Base-by-base conservation (phyloP, 2,113 vertebrate genomes). In the Erythrolamprus reginae region DNA sequence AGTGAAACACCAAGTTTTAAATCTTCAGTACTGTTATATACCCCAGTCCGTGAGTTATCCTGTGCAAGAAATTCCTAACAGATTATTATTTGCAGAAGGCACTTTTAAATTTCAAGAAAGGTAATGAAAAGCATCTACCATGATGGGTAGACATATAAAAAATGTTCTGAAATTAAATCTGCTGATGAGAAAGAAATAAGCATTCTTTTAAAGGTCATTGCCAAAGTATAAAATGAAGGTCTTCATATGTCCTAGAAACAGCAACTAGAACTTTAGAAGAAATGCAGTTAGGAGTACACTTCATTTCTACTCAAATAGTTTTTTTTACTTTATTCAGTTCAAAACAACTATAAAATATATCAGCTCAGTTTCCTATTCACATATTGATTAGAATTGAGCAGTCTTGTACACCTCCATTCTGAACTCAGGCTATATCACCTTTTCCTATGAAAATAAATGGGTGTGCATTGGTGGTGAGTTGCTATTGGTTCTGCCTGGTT, bases 151-250 rank as follows among this genome's bases (percentile, higher is more conserved):
- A 92, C 92, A 61, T 52, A 77, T 21, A 33, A 77, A 77, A 77
- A 93, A 84, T 91, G 90, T 70, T 90, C 91, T 88, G 28, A 61
- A 90, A 95, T 92, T 86, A 38, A 65, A 95, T 96, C 70, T 95
- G 38, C 82, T 92, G 77, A 82, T 87, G 94, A 86, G 92, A 61
- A 42, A 61, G 92, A 93, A 95, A 92, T 86, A 91, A 53, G 61
- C 51, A 84, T 65, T 95, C 19, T 92, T 61, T 95, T 61, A n/a
- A 87, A 91, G 26, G 33, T 88, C 86, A 23, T 5, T 93, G 84
- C 10, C n/a, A 42, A 90, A 86, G 21, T 58, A 91, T 65, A 58
- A 88, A 90, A 90, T 12, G 0, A 82, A 93, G 91, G 83, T 87
- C 13, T 7, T 89, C 53, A 83, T 10, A 23, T 42, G 3, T 65